phyloP scores from a whole-genome alignment of 2,113 vertebrate genomes.

The Oceanites oceanicus region DNA sequence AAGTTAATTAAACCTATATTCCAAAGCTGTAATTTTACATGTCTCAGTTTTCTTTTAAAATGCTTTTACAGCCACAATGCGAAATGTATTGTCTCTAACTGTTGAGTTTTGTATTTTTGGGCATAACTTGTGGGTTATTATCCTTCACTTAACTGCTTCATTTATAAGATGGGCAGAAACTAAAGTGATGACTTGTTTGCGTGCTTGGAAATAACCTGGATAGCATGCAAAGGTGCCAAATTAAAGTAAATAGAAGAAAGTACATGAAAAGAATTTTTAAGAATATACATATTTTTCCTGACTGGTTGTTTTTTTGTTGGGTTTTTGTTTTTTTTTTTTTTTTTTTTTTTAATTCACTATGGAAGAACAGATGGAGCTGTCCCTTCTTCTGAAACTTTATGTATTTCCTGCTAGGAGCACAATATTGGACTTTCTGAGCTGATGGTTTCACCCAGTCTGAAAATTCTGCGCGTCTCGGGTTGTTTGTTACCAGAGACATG shows the following conservation, averaged over 20 bases:
- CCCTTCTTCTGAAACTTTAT: background rate
- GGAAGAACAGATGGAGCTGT: background rate
- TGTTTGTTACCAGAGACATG: background rate
- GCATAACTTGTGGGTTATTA: background rate
- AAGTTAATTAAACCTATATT: background rate
- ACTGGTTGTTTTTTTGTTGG: background rate
- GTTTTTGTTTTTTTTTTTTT: too few species aligned
- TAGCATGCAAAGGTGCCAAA: background rate
- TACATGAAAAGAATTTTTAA: background rate
- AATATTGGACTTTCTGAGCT: background rate
- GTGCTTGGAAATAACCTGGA: background rate
- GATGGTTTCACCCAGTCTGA: background rate
- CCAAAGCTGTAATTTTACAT: background rate
- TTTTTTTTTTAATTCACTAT: background rate
- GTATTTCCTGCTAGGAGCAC: background rate
- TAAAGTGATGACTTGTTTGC: background rate
- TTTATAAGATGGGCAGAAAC: background rate
- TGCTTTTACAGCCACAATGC: background rate
- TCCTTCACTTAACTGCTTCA: background rate
- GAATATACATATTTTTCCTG: background rate
- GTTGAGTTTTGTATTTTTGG: background rate
- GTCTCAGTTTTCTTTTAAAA: slow-evolving; percentile 24
- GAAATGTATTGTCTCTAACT: background rate
- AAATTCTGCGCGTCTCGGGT: background rate
- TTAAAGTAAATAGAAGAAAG: background rate